A percentile compares a stretch with the other conserved stretches of the same genome.
These are phyloP conservation scores for Cladorhizidae sp. DNA, from an alignment of 37 sponge, comb jelly and placozoan species.

Conservation along the genomic window DNA sequence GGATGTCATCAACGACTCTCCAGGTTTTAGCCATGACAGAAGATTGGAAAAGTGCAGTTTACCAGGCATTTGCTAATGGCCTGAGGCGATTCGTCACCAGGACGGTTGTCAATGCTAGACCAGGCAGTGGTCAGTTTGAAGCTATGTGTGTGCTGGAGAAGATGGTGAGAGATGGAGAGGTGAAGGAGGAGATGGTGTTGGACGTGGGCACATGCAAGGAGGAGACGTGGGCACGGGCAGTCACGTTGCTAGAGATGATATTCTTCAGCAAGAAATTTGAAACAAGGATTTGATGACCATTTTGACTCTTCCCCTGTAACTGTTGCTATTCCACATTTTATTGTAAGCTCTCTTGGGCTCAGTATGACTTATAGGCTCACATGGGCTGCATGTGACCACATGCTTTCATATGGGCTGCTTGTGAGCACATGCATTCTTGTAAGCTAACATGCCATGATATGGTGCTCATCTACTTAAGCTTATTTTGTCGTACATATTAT, in stretches of 20 bases:
- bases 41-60: neutral
- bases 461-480: no score
- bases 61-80: slow-evolving; percentile 12
- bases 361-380: no score
- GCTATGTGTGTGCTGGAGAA: neutral
- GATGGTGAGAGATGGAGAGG: neutral
- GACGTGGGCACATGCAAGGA: slow-evolving; percentile 19
- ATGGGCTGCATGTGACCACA: no score
- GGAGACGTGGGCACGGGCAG: slow-evolving; percentile 11
- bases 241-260: neutral
- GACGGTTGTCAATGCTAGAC: neutral
- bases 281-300: no score
- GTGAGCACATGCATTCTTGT: no score
- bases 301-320: no score
- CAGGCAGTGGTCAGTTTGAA: slow-evolving; percentile 11
- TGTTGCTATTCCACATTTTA: no score
- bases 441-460: no score
- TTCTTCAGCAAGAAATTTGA: slow-evolving; percentile 10
- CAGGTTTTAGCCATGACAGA: neutral
- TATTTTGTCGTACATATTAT: no score
- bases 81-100: slow-evolving; percentile 3
- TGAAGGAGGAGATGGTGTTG: slow-evolving; percentile 1
- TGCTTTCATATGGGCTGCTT: no score
- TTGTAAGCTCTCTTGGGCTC: no score
- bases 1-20: neutral